These are phyloP conservation scores for Spinus pinus DNA, from an alignment of 2,797 vertebrate genomes.

Conservation along the genomic window DNA sequence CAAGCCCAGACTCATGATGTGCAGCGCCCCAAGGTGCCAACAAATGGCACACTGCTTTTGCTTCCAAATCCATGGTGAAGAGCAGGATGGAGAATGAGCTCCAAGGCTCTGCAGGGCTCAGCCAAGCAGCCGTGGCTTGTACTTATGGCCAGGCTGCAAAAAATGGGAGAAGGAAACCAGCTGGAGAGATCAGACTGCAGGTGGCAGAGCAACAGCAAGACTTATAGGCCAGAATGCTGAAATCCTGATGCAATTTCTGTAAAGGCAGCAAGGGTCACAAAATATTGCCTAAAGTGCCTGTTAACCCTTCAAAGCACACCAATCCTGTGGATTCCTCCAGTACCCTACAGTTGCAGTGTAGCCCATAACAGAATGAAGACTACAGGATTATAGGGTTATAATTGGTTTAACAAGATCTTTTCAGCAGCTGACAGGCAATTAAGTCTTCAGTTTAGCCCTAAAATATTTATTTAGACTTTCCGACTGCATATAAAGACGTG, in stretches of 20 bases:
- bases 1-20: not conserved
- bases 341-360: not conserved
- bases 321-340: not conserved
- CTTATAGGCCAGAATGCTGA: conserved; percentile 15
- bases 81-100: not conserved
- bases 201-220: not conserved
- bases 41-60: not conserved
- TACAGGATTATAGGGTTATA: not conserved
- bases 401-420: conserved; percentile 30
- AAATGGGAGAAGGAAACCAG: conserved; percentile 12
- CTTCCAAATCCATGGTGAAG: not conserved
- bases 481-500: not conserved
- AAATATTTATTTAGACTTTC: conserved; percentile 47
- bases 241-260: conserved; percentile 19
- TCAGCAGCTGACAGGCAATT: conserved; percentile 51
- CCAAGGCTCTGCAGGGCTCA: not conserved
- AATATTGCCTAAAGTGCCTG: not conserved
- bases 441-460: conserved; percentile 23
- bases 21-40: not conserved
- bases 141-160: not conserved
- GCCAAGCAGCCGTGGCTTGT: not conserved
- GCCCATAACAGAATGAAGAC: not conserved
- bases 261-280: not conserved
- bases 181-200: not conserved
- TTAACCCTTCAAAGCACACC: not conserved